Evolutionary conservation across 2,797 vertebrate genomes (phyloP), one percentile per base, ranked within the genome.

Genomic region (Catamblyrhynchus diadema): DNA sequence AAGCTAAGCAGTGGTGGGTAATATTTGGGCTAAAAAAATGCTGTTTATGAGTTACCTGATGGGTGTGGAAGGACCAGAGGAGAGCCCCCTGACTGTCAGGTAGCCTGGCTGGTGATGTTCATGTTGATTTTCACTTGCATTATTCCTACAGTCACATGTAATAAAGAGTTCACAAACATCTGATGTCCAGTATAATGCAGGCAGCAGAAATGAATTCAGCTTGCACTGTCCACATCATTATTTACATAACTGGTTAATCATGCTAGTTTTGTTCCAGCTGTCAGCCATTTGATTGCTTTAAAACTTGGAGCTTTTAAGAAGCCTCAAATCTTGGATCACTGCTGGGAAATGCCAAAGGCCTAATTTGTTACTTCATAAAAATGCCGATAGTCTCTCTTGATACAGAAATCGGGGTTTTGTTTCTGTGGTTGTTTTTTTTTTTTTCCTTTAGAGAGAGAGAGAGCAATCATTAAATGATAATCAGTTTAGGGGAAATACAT

Each of bases 241-340:
- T 94, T 95, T 93, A 91, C 90, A 86, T 96, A 90, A 95, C 91
- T 96, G 82, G 88, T 95, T 93, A 90, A 94, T 96, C 92, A 93
- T 41, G 77, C 88, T 84, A 92, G 94, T 95, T 96, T 90, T 88
- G 59, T 90, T 91, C 90, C 90, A 93, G 79, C 93, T 95, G 92
- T 95, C 93, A 93, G 74, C 71, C 73, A 32, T 94, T 96, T 89
- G 94, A 95, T 95, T 94, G 81, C 90, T 95, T 81, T 66, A 67
- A 96, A 95, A 88, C 74, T 90, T 67, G 74, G 66, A 93, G 91
- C 86, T 88, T 92, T 94, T 93, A 48, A 93, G 77, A 57, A 88
- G 64, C 59, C 73, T 79, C 70, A 53, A 33, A 50, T 87, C 90
- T 94, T 92, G 90, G 90, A 93, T 91, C 39, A 0, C 69, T 90